These are phyloP conservation scores for Picus viridis DNA, from an alignment of 2,797 vertebrate species.

Conservation along the genomic window DNA sequence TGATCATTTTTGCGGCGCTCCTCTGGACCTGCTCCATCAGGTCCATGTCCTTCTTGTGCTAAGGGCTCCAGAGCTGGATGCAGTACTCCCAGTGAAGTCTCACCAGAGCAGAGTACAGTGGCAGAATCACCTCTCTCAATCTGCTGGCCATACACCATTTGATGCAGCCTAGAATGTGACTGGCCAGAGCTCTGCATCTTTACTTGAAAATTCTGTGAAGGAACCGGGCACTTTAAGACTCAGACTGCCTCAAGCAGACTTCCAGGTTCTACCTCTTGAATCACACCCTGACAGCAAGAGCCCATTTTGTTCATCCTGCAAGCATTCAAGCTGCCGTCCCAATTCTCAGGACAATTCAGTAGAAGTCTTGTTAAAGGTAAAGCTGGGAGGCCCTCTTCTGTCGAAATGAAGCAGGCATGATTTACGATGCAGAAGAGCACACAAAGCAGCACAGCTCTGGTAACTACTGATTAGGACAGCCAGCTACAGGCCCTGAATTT, in stretches of 20 bases:
- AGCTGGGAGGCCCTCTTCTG: slow-evolving; percentile 55
- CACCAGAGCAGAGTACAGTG: too few species aligned
- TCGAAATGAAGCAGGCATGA: not conserved
- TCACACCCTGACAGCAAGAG: not conserved
- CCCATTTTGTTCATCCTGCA: not conserved
- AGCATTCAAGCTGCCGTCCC: not conserved
- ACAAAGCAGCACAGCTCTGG: not conserved
- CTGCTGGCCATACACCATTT: too few species aligned
- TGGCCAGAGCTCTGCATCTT: not conserved
- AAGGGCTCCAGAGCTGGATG: too few species aligned
- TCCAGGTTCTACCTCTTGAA: not conserved
- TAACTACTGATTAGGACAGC: not conserved
- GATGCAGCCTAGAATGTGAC: too few species aligned
- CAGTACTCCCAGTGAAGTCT: too few species aligned
- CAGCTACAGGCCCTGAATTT: not conserved
- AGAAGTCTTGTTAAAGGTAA: not conserved
- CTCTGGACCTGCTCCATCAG: too few species aligned
- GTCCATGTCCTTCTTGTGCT: too few species aligned
- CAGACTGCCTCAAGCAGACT: not conserved
- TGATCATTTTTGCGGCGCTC: too few species aligned
- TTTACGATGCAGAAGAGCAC: not conserved
- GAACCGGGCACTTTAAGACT: not conserved
- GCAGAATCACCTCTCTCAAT: too few species aligned
- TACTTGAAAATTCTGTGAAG: not conserved
- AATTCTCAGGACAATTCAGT: not conserved